phyloP scores from a whole-genome alignment of 1,140 invertebrate species.

The Drosophila lini region DNA sequence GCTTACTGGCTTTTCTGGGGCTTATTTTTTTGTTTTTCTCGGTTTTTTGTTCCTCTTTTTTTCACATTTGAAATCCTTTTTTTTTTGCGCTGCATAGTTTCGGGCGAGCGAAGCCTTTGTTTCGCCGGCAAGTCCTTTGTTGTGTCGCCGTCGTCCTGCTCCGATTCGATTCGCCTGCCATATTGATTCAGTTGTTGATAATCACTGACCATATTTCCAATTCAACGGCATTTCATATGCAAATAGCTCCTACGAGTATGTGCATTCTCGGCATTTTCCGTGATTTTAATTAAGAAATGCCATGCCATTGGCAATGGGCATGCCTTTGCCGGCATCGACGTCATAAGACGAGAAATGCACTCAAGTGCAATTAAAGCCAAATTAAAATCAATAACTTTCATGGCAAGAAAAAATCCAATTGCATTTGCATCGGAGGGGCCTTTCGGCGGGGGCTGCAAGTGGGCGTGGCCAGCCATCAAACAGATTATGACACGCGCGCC shows the following conservation, averaged over 20 bases:
- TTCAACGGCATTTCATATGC: constrained; percentile 56
- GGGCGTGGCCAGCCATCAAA: constrained; percentile 55
- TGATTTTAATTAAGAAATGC: constrained; percentile 81
- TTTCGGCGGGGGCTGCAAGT: neutral
- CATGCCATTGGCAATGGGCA: constrained; percentile 41
- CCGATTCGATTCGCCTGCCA: constrained; percentile 16
- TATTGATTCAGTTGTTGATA: constrained; percentile 58
- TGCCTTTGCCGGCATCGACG: constrained; percentile 11
- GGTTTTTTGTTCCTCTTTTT: constrained; percentile 6
- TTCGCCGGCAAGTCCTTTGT: constrained; percentile 27
- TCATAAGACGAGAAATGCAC: constrained; percentile 57
- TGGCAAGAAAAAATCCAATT: constrained; percentile 38
- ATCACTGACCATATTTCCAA: constrained; percentile 61
- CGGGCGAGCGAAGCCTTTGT: constrained; percentile 39
- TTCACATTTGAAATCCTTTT: constrained; percentile 52
- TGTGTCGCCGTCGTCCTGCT: constrained; percentile 4
- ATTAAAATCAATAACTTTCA: constrained; percentile 80
- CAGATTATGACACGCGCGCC: constrained; percentile 70
- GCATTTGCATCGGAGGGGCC: neutral
- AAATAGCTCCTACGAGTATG: constrained; percentile 32
- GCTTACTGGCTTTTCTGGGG: constrained; percentile 35
- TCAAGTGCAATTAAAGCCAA: constrained; percentile 80
- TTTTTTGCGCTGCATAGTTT: constrained; percentile 54
- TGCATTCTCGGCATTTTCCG: constrained; percentile 38
- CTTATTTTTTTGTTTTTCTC: constrained; percentile 19